Evolutionary conservation across 2,113 vertebrate genomes (phyloP).

Genomic region (Cyanoderma ruficeps): DNA sequence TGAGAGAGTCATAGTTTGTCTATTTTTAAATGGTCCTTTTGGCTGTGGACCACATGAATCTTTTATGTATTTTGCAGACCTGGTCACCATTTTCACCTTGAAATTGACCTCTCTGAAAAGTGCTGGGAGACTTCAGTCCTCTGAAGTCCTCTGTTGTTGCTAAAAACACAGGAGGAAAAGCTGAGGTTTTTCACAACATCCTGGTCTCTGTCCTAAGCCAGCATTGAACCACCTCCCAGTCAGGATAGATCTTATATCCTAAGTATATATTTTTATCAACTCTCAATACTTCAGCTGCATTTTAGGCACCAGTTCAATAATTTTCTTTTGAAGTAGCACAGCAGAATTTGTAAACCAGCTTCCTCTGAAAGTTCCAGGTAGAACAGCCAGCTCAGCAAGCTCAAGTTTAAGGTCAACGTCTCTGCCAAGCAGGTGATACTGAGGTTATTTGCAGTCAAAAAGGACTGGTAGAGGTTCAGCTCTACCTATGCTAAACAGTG

Average conservation of each 20-base stretch:
- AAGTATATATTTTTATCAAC: not conserved
- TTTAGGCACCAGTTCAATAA: constrained; percentile 16
- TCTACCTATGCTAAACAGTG: not conserved
- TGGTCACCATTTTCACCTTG: not conserved
- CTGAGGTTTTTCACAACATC: not conserved
- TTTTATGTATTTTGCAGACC: not conserved
- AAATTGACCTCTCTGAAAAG: not conserved
- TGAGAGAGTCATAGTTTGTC: constrained; percentile 40
- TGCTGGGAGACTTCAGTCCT: not conserved
- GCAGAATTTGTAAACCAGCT: constrained; percentile 32
- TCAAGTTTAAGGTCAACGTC: constrained; percentile 40
- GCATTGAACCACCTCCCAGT: not conserved
- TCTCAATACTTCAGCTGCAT: not conserved
- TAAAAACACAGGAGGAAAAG: not conserved
- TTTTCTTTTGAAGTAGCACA: constrained; percentile 17
- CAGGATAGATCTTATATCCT: not conserved
- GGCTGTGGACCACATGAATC: not conserved
- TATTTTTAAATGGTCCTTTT: constrained; percentile 44
- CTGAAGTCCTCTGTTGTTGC: not conserved
- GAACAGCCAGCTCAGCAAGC: constrained; percentile 43
- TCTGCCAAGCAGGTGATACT: constrained; percentile 46
- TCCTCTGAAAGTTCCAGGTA: constrained; percentile 8
- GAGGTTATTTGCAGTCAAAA: constrained; percentile 11
- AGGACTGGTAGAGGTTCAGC: not conserved
- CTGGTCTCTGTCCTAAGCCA: accelerated